Base-by-base conservation (phyloP, 2,113 vertebrate species). In the Ramphastos sulfuratus region DNA sequence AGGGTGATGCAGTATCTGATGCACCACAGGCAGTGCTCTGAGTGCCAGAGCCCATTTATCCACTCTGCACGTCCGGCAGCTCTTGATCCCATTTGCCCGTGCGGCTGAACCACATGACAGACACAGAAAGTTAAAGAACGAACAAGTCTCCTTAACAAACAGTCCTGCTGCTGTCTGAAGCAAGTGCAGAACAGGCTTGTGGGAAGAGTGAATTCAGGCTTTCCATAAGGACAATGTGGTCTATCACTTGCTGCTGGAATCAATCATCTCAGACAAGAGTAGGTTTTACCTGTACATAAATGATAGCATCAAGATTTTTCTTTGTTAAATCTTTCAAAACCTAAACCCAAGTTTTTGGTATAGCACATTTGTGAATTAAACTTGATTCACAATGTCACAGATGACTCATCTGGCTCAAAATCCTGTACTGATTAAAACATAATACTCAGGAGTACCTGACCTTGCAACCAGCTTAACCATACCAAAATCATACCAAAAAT, bases 161-260 rank as follows among this genome's bases (percentile, higher is more conserved):
- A 0, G 11, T 25, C 30, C 33, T 27, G 59, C 5, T 78, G 23
- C 1, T 54, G 69, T 37, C 12, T 0, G 2, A 56, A 42, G 27
- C 1, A 0, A 67, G 70, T 3, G 8, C 42, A 52, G 81, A 70
- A 28, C 15, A 56, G 56, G 15, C 35, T 44, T 4, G 3, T 0
- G 0, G 59, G 33, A 58, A 50, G 2, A 2, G 25, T 10, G 48
- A 35, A 33, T 67, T 56, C 48, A 33, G 60, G 13, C 63, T 75
- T 30, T 7, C 63, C n/a, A 14, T 16, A 58, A 44, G 35, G 35
- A 75, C 35, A 31, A 24, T 0, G 18, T 2, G 1, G 9, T 44
- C 76, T 76, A 63, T 54, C 4, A 10, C 9, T 48, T 58, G 18
- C 31, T 44, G 70, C 66, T 48, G 48, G 58, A 82, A 58, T 24